A percentile compares a stretch with the other conserved stretches of the same genome.
These are phyloP conservation scores for Ciconia maguari DNA, from an alignment of 2,113 vertebrate species.

Conservation along the genomic window DNA sequence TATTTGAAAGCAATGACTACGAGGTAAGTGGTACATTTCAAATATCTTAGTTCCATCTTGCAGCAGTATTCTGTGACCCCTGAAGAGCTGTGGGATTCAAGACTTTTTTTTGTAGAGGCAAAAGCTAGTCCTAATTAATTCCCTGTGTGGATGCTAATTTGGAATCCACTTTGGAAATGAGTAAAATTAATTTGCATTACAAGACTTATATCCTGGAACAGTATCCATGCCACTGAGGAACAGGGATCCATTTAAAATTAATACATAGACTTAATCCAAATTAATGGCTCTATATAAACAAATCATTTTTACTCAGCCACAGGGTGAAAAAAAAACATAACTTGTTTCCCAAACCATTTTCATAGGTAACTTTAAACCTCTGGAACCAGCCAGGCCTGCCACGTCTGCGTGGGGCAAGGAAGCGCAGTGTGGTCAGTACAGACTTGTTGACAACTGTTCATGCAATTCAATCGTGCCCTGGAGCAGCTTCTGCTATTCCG, in stretches of 20 bases:
- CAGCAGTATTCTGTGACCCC: neutral
- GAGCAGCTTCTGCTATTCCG: neutral
- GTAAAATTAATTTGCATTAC: slow-evolving; percentile 33
- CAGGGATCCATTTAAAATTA: neutral
- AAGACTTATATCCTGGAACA: neutral
- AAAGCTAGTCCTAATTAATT: slow-evolving; percentile 5
- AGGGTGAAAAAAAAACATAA: neutral
- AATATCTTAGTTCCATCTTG: neutral
- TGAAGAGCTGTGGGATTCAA: neutral
- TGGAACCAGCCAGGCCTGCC: neutral
- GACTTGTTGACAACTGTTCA: accelerated
- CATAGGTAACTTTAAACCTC: neutral
- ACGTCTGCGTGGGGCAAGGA: neutral
- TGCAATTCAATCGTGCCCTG: neutral
- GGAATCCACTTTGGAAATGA: neutral
- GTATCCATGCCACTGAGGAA: neutral
- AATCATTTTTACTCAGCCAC: neutral
- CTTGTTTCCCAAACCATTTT: neutral
- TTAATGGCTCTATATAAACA: neutral
- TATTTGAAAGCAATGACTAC: neutral
- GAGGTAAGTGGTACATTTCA: neutral
- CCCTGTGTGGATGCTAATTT: neutral
- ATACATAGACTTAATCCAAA: neutral
- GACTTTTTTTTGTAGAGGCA: neutral
- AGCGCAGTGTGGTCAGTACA: accelerated